Base-by-base conservation (phyloP, 2,797 vertebrate genomes). In the Onychomys torridus region DNA sequence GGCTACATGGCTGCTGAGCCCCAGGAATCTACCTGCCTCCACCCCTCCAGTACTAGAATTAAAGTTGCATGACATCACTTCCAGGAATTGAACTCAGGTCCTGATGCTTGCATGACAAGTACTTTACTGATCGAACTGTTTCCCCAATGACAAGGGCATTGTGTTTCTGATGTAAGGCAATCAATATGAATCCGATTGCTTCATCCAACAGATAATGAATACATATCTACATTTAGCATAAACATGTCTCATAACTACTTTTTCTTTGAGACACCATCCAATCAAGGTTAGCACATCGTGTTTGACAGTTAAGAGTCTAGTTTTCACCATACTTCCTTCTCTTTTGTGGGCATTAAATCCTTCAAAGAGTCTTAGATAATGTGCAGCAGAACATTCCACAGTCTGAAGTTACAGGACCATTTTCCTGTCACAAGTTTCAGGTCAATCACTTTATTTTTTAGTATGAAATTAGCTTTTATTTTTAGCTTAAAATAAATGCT, bases 381-480 rank as follows among this genome's bases (percentile, higher is more conserved):
- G 2, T 34, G 46, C 46, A 73, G 34, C 3, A 27, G 65, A 57
- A 65, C 14, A 57, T 10, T 27, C 3, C 46, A 89, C 2, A 13
- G 67, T 65, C 73, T 57, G 29, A 27, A 46, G 61, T 78, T 63
- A 89, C 61, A 19, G 32, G 32, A 49, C n/a, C 17, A 40, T 63
- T 71, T 84, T 2, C 21, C 76, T 57, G 25, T 11, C 25, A 1
- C 55, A 73, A 29, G 7, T 84, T 63, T 84, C 7, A 40, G 52
- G 19, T 37, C 78, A 79, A 34, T 46, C 55, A 57, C 34, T n/a
- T n/a, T n/a, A n/a, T n/a, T n/a, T n/a, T n/a, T n/a, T 98, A 98
- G 98, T 99, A 98, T 73, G 98, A 99, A 99, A 99, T 98, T 99
- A 99, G 98, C 95, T 98, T 99, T 99, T 99, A 98, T 99, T 99